Percentiles rank a stretch among this genome's conserved stretches.
Conservation (phyloP, 2,888 invertebrate species). For the Tetanocera ferruginea region DNA sequence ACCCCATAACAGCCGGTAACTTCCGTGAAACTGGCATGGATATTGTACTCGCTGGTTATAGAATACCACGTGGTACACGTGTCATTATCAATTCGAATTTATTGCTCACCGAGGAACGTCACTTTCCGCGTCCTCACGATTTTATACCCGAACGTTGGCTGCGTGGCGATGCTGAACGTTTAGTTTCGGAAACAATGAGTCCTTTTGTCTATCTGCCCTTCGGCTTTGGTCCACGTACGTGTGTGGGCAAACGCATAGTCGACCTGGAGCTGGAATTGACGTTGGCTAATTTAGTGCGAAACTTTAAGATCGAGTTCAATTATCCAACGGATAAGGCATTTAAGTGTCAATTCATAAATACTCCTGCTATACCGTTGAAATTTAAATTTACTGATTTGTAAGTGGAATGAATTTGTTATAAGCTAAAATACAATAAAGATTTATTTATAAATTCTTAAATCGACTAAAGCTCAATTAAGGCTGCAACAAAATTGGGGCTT, state of each 20-base stretch:
- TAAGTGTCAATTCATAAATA: slow-evolving; percentile 56
- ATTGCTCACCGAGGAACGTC: slow-evolving; percentile 73
- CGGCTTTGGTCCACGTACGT: slow-evolving; percentile 71
- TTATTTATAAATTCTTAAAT: too few species aligned
- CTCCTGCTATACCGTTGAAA: slow-evolving; percentile 63
- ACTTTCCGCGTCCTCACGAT: slow-evolving; percentile 75
- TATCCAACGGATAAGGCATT: slow-evolving; percentile 60
- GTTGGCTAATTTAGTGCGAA: slow-evolving; percentile 68
- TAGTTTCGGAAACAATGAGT: slow-evolving; percentile 47
- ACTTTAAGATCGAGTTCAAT: slow-evolving; percentile 67
- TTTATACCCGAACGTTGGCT: slow-evolving; percentile 85
- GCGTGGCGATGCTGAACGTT: slow-evolving; percentile 71
- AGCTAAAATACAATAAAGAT: too few species aligned
- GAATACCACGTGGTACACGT: slow-evolving; percentile 77
- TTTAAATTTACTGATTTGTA: slow-evolving; percentile 61
- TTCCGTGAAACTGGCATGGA: slow-evolving; percentile 73
- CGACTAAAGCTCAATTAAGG: too few species aligned
- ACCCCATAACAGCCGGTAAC: slow-evolving; percentile 75
- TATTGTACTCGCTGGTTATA: slow-evolving; percentile 76
- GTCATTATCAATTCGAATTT: slow-evolving; percentile 81
- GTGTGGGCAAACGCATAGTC: slow-evolving; percentile 80
- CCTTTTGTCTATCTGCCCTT: slow-evolving; percentile 62
- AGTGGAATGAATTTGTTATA: too few species aligned
- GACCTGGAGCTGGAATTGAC: slow-evolving; percentile 77
- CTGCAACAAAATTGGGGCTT: too few species aligned